These are phyloP conservation scores for Archivesica marissinica DNA, from an alignment of 1,140 invertebrate species.

Conservation along the genomic window DNA sequence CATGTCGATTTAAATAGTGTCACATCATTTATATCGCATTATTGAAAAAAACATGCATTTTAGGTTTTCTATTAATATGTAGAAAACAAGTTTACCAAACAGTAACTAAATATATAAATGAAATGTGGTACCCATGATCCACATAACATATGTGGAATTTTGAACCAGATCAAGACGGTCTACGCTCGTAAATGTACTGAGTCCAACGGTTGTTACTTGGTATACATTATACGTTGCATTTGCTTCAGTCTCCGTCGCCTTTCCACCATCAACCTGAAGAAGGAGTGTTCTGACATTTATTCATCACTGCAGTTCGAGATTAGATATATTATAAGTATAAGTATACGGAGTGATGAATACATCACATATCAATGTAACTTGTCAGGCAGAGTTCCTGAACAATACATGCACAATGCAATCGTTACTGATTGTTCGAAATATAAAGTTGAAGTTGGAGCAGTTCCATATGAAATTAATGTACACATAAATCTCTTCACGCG, in stretches of 20 bases:
- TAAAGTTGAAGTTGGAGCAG: not conserved
- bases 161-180: conserved; percentile 49
- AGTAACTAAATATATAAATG: not conserved
- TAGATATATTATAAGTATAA: not conserved
- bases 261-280: conserved; percentile 59
- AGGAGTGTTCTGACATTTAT: not conserved
- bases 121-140: conserved; percentile 65
- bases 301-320: not conserved
- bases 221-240: conserved; percentile 47
- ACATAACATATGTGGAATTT: conserved; percentile 51
- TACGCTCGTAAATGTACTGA: conserved; percentile 42
- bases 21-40: too few species aligned
- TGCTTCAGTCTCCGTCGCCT: conserved; percentile 20
- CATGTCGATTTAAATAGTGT: too few species aligned
- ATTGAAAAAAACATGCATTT: too few species aligned
- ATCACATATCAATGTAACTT: not conserved
- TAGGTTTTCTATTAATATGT: too few species aligned
- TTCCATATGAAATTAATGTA: too few species aligned
- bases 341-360: too few species aligned
- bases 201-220: conserved; percentile 39
- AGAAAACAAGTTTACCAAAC: not conserved
- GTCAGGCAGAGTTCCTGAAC: not conserved
- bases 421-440: not conserved
- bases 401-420: not conserved
- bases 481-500: too few species aligned